These are phyloP conservation scores for Cottoperca gobio DNA, from an alignment of 2,797 vertebrate species.

Conservation along the genomic window DNA sequence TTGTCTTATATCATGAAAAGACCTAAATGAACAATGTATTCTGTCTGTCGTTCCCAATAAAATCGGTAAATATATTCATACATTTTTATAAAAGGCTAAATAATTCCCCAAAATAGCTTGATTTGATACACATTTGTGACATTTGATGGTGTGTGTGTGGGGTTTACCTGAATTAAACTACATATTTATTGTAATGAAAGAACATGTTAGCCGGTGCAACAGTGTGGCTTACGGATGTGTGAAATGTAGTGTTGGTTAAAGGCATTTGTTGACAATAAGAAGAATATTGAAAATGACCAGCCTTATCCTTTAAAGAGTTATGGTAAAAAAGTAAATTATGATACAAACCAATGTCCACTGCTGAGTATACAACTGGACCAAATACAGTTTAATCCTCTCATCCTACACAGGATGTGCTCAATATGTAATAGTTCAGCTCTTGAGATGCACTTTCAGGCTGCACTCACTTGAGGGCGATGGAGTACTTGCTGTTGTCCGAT, in stretches of 20 bases:
- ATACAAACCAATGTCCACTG: neutral
- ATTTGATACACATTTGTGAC: no score
- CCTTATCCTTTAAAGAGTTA: neutral
- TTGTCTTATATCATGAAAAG: neutral
- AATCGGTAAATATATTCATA: neutral
- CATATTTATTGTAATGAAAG: neutral
- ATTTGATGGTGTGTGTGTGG: no score
- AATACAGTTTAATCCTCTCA: neutral
- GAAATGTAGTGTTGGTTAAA: neutral
- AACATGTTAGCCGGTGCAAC: neutral
- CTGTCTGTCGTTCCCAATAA: neutral
- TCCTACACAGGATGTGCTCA: neutral
- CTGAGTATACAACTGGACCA: neutral
- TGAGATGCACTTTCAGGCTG: slow-evolving; percentile 45
- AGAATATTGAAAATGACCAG: neutral
- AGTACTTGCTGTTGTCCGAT: slow-evolving; percentile 93
- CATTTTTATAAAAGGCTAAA: neutral
- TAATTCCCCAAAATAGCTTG: neutral
- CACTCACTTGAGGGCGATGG: slow-evolving; percentile 98
- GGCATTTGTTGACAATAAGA: neutral
- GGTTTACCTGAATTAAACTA: neutral
- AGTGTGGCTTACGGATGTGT: no score
- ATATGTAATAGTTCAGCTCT: neutral
- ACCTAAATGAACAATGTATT: neutral
- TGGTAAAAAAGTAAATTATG: neutral